Percentiles rank a stretch among this genome's conserved stretches.
phyloP scores from a whole-genome alignment of 2,797 vertebrate genomes.

The Pantherophis alleghaniensis region DNA sequence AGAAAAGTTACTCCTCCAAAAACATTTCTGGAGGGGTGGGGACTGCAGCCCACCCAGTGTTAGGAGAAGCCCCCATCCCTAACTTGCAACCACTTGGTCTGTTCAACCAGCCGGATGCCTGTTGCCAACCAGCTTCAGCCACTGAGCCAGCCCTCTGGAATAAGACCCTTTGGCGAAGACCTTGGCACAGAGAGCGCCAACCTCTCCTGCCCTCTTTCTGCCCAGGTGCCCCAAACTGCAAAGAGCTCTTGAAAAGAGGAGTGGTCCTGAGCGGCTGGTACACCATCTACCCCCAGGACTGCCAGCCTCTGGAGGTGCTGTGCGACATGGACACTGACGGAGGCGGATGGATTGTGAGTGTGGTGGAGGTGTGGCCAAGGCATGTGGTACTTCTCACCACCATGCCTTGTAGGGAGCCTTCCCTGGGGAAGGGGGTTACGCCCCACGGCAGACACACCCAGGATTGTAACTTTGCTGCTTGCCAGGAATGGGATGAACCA shows the following conservation, averaged over 20 bases:
- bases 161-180: not conserved
- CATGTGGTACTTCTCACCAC: rapidly evolving
- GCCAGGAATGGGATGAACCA: too few species aligned
- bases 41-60: not conserved
- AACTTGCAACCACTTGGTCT: not conserved
- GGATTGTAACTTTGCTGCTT: too few species aligned
- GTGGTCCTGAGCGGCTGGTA: slow-evolving; percentile 54
- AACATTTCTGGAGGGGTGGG: not conserved
- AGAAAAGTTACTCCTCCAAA: not conserved
- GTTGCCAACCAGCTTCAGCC: not conserved
- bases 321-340: not conserved
- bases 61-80: not conserved
- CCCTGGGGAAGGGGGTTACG: too few species aligned
- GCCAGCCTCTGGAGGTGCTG: too few species aligned
- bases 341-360: too few species aligned
- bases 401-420: too few species aligned
- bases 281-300: slow-evolving; percentile 19
- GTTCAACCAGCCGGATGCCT: not conserved
- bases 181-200: not conserved
- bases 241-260: slow-evolving; percentile 43
- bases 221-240: slow-evolving; percentile 53
- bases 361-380: too few species aligned
- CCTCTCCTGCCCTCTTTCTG: not conserved
- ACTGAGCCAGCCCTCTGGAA: too few species aligned
- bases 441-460: too few species aligned